Evolutionary conservation across 2,888 invertebrate genomes (phyloP).

Genomic region (Tholera decimalis): DNA sequence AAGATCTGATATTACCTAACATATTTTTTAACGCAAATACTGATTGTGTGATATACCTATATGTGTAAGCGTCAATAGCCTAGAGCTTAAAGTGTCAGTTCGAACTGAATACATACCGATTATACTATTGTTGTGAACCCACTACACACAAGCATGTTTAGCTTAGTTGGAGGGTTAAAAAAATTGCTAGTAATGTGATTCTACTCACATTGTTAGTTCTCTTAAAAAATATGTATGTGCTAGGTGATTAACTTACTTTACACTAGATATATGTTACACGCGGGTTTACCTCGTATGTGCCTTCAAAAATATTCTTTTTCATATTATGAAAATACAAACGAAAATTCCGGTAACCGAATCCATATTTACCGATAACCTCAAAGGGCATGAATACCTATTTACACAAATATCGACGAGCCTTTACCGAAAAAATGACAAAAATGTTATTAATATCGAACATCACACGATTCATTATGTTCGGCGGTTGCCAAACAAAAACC

Average conservation of each 20-base stretch:
- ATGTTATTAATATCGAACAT: conserved; percentile 42
- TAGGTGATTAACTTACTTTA: neutral
- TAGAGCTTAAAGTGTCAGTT: too few species aligned
- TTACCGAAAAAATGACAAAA: conserved; percentile 19
- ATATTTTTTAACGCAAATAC: too few species aligned
- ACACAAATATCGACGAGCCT: conserved; percentile 9
- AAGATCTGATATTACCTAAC: too few species aligned
- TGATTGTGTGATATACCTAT: too few species aligned
- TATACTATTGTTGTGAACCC: too few species aligned
- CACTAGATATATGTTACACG: neutral
- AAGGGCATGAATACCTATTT: conserved; percentile 29
- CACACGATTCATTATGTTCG: conserved; percentile 50
- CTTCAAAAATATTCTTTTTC: neutral
- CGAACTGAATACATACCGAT: too few species aligned
- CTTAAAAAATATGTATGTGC: too few species aligned
- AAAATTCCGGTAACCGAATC: neutral
- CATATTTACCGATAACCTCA: conserved; percentile 15
- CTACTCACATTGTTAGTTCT: too few species aligned
- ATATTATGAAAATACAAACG: neutral
- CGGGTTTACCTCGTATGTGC: neutral
- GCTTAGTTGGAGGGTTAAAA: too few species aligned
- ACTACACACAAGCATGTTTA: too few species aligned
- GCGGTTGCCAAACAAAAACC: conserved; percentile 47
- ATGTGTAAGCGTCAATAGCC: too few species aligned
- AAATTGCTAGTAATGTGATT: too few species aligned